These are phyloP conservation scores for Stenotaenia linearis DNA, from an alignment of 2,888 invertebrate species.

Conservation along the genomic window DNA sequence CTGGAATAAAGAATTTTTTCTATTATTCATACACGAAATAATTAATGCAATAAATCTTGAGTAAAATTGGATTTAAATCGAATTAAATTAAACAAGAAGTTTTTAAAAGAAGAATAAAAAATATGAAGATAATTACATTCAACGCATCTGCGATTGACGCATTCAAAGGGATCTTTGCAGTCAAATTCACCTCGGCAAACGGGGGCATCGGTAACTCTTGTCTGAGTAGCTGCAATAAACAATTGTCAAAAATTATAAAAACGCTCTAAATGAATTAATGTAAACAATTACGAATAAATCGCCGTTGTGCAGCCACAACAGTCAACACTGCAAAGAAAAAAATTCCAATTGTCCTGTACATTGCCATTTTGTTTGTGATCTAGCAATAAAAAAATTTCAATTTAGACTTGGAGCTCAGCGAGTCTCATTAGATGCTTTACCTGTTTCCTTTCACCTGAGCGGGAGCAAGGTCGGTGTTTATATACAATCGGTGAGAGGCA, in stretches of 20 bases:
- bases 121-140: not conserved
- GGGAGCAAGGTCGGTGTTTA: constrained; percentile 10
- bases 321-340: not conserved
- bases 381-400: not conserved
- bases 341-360: not conserved
- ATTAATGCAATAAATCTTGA: no score
- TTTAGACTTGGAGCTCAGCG: not conserved
- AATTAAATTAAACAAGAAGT: no score
- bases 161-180: constrained; percentile 2
- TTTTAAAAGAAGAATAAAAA: no score
- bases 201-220: not conserved
- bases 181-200: constrained; percentile 26
- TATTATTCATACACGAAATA: not conserved
- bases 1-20: not conserved
- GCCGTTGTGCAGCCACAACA: not conserved
- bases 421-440: not conserved
- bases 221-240: not conserved
- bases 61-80: no score
- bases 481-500: not conserved
- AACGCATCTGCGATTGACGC: not conserved
- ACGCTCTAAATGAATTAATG: not conserved
- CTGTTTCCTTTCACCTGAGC: not conserved
- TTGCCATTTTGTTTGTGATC: not conserved
- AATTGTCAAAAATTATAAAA: not conserved
- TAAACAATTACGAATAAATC: not conserved